These are phyloP conservation scores for Balaeniceps rex DNA, from an alignment of 2,113 vertebrate genomes.

Conservation along the genomic window DNA sequence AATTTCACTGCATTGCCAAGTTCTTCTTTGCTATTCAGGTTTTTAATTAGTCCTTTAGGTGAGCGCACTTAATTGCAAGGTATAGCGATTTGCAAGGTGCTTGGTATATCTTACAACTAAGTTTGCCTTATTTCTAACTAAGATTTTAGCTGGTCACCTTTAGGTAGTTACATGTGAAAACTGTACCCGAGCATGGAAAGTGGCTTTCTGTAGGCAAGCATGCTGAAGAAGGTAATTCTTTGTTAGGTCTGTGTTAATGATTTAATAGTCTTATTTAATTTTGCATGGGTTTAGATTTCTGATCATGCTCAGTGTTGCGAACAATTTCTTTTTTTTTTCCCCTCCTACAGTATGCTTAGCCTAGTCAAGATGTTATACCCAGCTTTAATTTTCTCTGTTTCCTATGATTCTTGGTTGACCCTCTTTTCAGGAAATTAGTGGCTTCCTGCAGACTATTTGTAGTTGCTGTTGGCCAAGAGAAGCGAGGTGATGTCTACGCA, in stretches of 20 bases:
- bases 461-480: background rate
- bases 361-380: background rate
- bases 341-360: background rate
- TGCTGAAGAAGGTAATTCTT: background rate
- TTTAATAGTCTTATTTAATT: background rate
- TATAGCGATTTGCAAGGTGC: background rate
- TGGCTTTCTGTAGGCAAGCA: background rate
- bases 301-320: background rate
- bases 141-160: background rate
- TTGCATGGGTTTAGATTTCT: background rate
- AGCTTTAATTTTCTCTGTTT: background rate
- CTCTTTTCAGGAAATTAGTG: constrained; percentile 28
- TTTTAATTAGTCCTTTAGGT: background rate
- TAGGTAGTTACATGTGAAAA: background rate
- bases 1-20: background rate
- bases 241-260: background rate
- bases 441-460: constrained; percentile 47
- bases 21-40: background rate
- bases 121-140: background rate
- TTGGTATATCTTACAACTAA: fast-evolving
- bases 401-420: constrained; percentile 6
- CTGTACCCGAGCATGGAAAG: background rate
- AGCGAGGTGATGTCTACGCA: background rate
- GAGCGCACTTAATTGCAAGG: background rate
- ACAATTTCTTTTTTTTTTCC: too few species aligned